Evolutionary conservation across 2,113 vertebrate species (phyloP).

Genomic region (Perca flavescens): DNA sequence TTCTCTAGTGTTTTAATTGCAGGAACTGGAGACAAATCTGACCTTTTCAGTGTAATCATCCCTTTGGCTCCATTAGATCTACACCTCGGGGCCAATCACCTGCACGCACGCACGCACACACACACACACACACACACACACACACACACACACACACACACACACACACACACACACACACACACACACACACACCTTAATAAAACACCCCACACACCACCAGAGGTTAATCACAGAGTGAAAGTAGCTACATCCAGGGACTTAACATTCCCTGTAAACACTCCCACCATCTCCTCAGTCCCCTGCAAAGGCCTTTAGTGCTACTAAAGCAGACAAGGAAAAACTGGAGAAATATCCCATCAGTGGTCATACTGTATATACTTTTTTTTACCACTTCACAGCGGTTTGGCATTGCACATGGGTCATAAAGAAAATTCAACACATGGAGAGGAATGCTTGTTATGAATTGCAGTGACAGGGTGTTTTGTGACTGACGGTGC

Average conservation of each 20-base stretch:
- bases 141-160: conserved; percentile 26
- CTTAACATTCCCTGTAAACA: conserved; percentile 55
- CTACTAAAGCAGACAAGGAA: conserved; percentile 4
- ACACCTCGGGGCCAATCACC: conserved; percentile 62
- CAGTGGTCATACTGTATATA: conserved; percentile 13
- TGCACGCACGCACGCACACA: conserved; percentile 21
- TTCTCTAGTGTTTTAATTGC: conserved; percentile 55
- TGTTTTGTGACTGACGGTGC: conserved; percentile 28
- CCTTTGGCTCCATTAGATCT: conserved; percentile 69
- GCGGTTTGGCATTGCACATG: conserved; percentile 52
- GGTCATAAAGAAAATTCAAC: conserved; percentile 54
- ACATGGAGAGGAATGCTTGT: conserved; percentile 16
- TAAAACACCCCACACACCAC: conserved; percentile 43
- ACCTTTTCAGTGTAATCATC: conserved; percentile 77
- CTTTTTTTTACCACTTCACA: conserved; percentile 39
- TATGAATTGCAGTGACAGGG: conserved; percentile 32
- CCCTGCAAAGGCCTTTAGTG: conserved; percentile 20
- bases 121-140: conserved; percentile 8
- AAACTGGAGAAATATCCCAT: conserved; percentile 21
- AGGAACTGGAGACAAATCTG: conserved; percentile 71
- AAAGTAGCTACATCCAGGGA: conserved; percentile 54
- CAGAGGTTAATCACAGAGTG: conserved; percentile 70
- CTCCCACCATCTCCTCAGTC: conserved; percentile 27
- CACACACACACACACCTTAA: conserved; percentile 23
- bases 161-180: conserved; percentile 26